Evolutionary conservation across 2,797 vertebrate genomes (phyloP), one percentile per base, ranked within the genome.

Genomic region (Smutsia gigantea): DNA sequence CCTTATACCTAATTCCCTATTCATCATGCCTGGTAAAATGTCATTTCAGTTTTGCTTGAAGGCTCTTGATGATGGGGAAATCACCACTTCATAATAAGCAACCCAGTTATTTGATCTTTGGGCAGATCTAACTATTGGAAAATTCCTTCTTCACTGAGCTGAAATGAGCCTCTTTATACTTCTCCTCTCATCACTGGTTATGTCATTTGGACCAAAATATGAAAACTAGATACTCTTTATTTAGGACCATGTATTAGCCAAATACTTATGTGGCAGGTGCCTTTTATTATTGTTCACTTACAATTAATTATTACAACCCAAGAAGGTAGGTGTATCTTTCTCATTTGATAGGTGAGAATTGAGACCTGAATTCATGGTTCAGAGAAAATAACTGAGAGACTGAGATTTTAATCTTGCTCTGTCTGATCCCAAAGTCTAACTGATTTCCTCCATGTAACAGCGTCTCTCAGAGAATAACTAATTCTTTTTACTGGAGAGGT

Each of bases 31-130:
- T 89, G 57, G 23, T 34, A 71, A 82, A 96, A 91, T 68, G 68
- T 87, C 93, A 93, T 72, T 90, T 95, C 51, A 42, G 51, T 91
- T 95, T 94, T 89, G 59, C 78, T 92, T 81, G 51, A 95, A 68
- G 74, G 83, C 37, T 75, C 12, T 78, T 17, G 17, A n/a, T 97
- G 81, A 69, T 83, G 82, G n/a, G 34, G 63, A 90, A 96, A 34
- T 83, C 91, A 88, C 39, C 34, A 64, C 46, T 23, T 94, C n/a
- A 37, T 61, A 82, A 69, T 78, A 92, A 63, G 27, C 34, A 59
- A 46, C 49, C 12, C 39, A 51, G 42, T 27, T 91, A 92, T 91
- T 61, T 79, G 51, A 66, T 83, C 39, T 91, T 92, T 21, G 64
- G 53, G 37, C 8, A 55, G 27, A 66, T 86, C 25, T 87, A 85